Conservation (phyloP, 2,113 vertebrate species). For the Myotis brandtii region DNA sequence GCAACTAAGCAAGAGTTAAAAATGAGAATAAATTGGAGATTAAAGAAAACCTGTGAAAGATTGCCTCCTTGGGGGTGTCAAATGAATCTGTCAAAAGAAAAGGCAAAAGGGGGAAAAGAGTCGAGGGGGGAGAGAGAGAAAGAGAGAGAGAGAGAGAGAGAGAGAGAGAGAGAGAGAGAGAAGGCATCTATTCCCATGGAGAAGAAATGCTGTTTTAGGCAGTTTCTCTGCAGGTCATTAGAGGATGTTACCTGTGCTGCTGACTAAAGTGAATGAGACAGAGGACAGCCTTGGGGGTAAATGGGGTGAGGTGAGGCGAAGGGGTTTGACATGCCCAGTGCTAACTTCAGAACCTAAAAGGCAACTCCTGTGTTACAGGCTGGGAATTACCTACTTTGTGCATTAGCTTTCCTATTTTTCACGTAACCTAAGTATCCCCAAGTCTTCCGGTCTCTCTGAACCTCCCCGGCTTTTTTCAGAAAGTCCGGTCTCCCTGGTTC, state of each 20-base stretch:
- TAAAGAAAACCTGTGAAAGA: not conserved
- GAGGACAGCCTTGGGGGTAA: not conserved
- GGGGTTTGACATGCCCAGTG: not conserved
- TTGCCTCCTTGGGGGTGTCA: not conserved
- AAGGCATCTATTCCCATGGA: not conserved
- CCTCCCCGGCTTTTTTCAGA: no score
- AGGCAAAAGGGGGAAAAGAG: no score
- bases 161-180: not conserved
- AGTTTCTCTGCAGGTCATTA: slow-evolving; percentile 5
- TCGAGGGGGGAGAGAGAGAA: no score
- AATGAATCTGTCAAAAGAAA: not conserved
- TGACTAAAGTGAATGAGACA: not conserved
- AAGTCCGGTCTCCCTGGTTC: not conserved
- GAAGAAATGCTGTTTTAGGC: not conserved
- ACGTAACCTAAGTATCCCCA: fast-evolving
- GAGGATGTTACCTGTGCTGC: slow-evolving; percentile 9
- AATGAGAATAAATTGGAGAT: not conserved
- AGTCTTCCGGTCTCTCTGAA: not conserved
- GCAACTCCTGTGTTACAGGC: not conserved
- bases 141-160: not conserved
- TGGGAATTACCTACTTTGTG: not conserved
- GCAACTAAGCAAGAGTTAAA: not conserved
- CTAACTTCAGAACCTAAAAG: not conserved
- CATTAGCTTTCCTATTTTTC: not conserved
- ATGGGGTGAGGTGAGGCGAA: not conserved